Evolutionary conservation across 2,797 vertebrate species (phyloP).

Genomic region (Acanthurus tractus): DNA sequence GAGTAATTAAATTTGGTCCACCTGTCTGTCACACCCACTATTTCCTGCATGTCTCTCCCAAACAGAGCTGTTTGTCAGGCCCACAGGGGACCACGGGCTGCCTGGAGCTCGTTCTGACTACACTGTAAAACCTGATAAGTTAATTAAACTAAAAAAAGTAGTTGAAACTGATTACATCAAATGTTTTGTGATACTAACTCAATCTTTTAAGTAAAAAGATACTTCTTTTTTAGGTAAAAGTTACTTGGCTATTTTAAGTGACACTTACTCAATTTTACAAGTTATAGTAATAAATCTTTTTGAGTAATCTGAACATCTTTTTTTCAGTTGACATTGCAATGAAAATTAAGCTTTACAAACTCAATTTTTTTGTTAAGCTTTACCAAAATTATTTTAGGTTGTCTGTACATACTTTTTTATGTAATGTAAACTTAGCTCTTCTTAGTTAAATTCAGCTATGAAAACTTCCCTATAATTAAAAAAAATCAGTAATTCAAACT

Average conservation of each 20-base stretch:
- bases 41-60: slow-evolving; percentile 19
- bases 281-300: not conserved
- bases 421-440: not conserved
- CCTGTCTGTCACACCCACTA: slow-evolving; percentile 29
- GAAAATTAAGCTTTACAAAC: too few relatives aligned
- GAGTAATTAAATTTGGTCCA: slow-evolving; percentile 35
- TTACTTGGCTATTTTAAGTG: not conserved
- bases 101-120: slow-evolving; percentile 18
- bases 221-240: not conserved
- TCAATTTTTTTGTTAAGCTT: not conserved
- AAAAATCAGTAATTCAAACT: not conserved
- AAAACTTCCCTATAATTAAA: not conserved
- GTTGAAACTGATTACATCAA: too few relatives aligned
- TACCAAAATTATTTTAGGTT: not conserved
- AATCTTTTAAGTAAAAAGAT: too few relatives aligned
- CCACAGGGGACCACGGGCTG: not conserved
- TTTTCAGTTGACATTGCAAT: too few relatives aligned
- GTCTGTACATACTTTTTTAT: not conserved
- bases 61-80: slow-evolving; percentile 6
- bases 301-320: too few relatives aligned
- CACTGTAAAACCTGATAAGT: too few relatives aligned
- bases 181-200: too few relatives aligned
- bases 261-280: not conserved
- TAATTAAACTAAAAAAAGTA: too few relatives aligned
- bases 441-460: not conserved